These are phyloP conservation scores for Paramisgurnus dabryanus DNA, from an alignment of 2,113 vertebrate genomes.

Conservation along the genomic window DNA sequence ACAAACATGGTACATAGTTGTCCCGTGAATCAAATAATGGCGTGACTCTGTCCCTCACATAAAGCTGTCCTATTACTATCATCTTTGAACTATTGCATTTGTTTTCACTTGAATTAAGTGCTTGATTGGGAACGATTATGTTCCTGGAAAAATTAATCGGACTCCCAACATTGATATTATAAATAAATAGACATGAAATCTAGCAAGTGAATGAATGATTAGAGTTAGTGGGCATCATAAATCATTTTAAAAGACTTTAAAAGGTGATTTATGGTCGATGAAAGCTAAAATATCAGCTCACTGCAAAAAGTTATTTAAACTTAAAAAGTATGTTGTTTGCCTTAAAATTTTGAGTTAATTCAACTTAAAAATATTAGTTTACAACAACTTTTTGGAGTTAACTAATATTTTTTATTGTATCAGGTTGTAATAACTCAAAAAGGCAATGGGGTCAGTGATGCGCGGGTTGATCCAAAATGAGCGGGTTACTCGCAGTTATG, in stretches of 20 bases:
- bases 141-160: too few species aligned
- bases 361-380: too few species aligned
- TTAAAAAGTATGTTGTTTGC: too few species aligned
- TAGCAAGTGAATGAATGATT: not conserved
- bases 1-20: not conserved
- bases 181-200: too few species aligned
- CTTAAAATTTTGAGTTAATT: too few species aligned
- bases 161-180: not conserved
- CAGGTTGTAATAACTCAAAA: too few species aligned
- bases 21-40: not conserved
- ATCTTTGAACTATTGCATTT: not conserved
- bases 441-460: too few species aligned
- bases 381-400: too few species aligned
- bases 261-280: slow-evolving; percentile 1
- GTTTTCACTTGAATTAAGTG: not conserved
- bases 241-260: not conserved
- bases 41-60: not conserved
- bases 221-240: slow-evolving; percentile 11
- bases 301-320: not conserved
- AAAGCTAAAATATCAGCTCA: slow-evolving; percentile 26
- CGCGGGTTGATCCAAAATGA: too few species aligned
- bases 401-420: too few species aligned
- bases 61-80: not conserved
- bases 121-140: not conserved
- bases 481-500: too few species aligned